phyloP scores from a whole-genome alignment of 2,797 vertebrate species.

The Aythya fuligula region DNA sequence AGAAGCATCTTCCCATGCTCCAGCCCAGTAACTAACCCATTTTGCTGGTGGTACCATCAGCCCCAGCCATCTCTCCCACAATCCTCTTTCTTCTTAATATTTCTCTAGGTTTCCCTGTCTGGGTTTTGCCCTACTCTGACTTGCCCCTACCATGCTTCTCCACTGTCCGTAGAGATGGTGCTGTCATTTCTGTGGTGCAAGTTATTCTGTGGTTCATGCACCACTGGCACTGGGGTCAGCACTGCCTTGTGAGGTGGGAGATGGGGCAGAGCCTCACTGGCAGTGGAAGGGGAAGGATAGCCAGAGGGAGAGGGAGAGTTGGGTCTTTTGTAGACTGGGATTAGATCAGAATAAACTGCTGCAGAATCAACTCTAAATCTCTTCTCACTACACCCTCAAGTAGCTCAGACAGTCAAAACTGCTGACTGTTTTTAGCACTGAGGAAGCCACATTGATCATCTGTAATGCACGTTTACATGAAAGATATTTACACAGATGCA shows the following conservation, averaged over 20 bases:
- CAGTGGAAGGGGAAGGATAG: neutral
- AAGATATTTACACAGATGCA: conserved; percentile 51
- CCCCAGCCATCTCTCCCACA: neutral
- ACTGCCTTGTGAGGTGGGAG: rapidly evolving
- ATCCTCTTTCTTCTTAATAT: neutral
- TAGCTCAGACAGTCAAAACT: neutral
- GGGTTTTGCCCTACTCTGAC: neutral
- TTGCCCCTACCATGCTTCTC: neutral
- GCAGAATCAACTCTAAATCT: neutral
- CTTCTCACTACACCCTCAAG: neutral
- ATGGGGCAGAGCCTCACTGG: neutral
- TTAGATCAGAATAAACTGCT: neutral
- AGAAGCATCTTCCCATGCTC: neutral
- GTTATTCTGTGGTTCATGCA: rapidly evolving
- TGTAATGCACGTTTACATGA: neutral
- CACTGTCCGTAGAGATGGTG: rapidly evolving
- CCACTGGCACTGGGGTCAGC: neutral
- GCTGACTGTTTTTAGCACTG: neutral
- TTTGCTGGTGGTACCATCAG: neutral
- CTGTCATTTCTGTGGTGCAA: rapidly evolving
- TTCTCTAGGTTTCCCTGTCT: neutral
- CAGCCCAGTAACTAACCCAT: neutral
- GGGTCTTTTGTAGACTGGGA: neutral
- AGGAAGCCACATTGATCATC: conserved; percentile 29
- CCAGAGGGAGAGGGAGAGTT: neutral